A percentile compares a stretch with the other conserved stretches of the same genome.
Evolutionary conservation across 2,797 vertebrate genomes (phyloP).

Genomic region (Calcarius lapponicus): DNA sequence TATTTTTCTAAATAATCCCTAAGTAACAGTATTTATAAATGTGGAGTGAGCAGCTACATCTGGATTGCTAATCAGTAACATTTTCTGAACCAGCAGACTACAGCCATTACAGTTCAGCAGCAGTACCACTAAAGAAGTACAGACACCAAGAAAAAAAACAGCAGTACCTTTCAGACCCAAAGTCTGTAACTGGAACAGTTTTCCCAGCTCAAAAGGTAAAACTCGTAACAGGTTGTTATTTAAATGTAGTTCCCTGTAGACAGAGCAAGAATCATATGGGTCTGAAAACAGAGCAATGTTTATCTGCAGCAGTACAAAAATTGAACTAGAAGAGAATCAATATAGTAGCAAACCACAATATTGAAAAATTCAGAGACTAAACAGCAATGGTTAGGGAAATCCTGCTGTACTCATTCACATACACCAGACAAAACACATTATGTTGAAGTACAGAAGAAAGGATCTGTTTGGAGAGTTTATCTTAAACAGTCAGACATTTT

Average conservation of each 20-base stretch:
- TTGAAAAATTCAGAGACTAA: neutral
- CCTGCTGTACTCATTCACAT: neutral
- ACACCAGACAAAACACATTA: neutral
- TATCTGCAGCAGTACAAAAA: constrained; percentile 33
- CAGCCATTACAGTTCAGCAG: neutral
- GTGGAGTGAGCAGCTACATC: neutral
- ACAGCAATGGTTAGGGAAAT: neutral
- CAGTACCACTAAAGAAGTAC: neutral
- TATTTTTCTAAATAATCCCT: neutral
- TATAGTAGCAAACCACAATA: neutral
- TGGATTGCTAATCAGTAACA: neutral
- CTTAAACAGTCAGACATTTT: neutral
- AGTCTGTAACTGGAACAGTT: constrained; percentile 99
- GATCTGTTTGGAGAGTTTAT: neutral
- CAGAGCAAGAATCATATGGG: constrained; percentile 62
- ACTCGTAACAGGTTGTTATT: constrained; percentile 99
- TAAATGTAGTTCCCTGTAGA: constrained; percentile 98
- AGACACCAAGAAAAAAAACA: constrained; percentile 38
- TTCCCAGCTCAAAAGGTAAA: constrained; percentile 99
- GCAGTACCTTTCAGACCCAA: constrained; percentile 97
- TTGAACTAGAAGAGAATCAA: neutral
- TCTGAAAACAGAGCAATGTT: constrained; percentile 52
- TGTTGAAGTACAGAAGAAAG: neutral
- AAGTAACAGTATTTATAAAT: neutral
- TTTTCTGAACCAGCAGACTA: neutral